Evolutionary conservation across 2,888 invertebrate species (phyloP).

Genomic region (Drosophila robusta): DNA sequence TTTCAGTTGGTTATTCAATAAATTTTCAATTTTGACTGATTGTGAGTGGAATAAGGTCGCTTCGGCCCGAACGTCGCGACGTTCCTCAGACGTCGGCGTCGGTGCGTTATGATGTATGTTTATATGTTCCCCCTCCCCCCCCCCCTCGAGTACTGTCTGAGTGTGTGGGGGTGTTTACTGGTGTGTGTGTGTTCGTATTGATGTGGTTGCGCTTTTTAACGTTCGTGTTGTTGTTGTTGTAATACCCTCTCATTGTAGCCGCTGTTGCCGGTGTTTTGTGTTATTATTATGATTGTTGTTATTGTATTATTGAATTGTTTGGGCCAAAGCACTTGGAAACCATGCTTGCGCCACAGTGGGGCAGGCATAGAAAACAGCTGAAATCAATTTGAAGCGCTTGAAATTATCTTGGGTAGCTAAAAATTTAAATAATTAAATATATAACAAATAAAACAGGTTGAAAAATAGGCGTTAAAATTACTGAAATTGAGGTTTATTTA

Average conservation of each 20-base stretch:
- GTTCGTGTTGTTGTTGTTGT: slow-evolving; percentile 57
- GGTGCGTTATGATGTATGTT: slow-evolving; percentile 82
- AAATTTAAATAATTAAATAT: too few relatives aligned
- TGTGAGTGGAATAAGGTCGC: slow-evolving; percentile 82
- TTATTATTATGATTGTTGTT: slow-evolving; percentile 82
- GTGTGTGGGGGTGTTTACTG: slow-evolving; percentile 1
- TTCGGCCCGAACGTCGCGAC: slow-evolving; percentile 58
- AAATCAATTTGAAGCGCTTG: neutral
- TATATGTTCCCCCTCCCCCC: slow-evolving; percentile 45
- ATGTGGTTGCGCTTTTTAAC: slow-evolving; percentile 67
- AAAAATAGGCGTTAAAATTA: too few relatives aligned
- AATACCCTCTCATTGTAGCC: slow-evolving; percentile 54
- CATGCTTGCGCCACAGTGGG: slow-evolving; percentile 52
- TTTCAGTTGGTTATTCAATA: slow-evolving; percentile 82
- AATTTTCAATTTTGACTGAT: slow-evolving; percentile 85
- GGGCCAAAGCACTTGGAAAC: slow-evolving; percentile 80
- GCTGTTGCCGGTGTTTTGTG: slow-evolving; percentile 72
- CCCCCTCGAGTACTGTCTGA: neutral
- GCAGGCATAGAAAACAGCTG: neutral
- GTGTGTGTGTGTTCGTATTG: slow-evolving; percentile 26
- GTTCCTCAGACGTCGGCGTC: slow-evolving; percentile 68
- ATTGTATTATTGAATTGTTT: slow-evolving; percentile 82
- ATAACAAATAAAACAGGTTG: too few relatives aligned
- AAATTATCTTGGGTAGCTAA: neutral
- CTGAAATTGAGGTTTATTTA: neutral